Evolutionary conservation across 1,140 invertebrate genomes (phyloP).

Genomic region (Apis cerana): DNA sequence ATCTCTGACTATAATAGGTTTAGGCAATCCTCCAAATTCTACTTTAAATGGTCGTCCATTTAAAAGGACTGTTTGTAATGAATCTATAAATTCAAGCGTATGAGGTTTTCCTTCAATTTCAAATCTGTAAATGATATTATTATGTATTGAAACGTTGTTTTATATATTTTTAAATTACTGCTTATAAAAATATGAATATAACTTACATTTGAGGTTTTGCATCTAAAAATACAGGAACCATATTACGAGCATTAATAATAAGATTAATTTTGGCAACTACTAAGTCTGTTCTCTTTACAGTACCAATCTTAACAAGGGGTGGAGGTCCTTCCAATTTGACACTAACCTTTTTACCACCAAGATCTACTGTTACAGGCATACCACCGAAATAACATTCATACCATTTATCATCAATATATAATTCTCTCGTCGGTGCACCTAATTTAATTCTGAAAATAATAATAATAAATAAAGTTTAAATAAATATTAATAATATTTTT

Average conservation of each 20-base stretch:
- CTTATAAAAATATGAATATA: not conserved
- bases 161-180: not conserved
- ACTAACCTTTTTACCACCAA: constrained; percentile 88
- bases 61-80: constrained; percentile 88
- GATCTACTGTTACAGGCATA: constrained; percentile 90
- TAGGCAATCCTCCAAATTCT: constrained; percentile 95
- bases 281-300: constrained; percentile 86
- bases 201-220: constrained; percentile 88
- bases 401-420: constrained; percentile 93
- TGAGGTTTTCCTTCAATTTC: constrained; percentile 88
- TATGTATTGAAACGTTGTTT: constrained; percentile 2
- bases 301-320: constrained; percentile 91
- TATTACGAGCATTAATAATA: constrained; percentile 89
- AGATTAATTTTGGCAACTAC: constrained; percentile 92
- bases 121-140: constrained; percentile 79
- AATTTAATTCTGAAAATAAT: constrained; percentile 86
- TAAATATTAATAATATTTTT: constrained; percentile 53
- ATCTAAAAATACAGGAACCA: constrained; percentile 92
- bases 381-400: constrained; percentile 97
- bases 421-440: constrained; percentile 94
- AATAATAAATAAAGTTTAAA: constrained; percentile 52
- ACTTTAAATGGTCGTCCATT: constrained; percentile 92
- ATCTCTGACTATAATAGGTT: constrained; percentile 90
- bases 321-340: constrained; percentile 93
- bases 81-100: constrained; percentile 90